These are phyloP conservation scores for Oreochromis mossambicus DNA, from an alignment of 2,797 vertebrate genomes.

Conservation along the genomic window DNA sequence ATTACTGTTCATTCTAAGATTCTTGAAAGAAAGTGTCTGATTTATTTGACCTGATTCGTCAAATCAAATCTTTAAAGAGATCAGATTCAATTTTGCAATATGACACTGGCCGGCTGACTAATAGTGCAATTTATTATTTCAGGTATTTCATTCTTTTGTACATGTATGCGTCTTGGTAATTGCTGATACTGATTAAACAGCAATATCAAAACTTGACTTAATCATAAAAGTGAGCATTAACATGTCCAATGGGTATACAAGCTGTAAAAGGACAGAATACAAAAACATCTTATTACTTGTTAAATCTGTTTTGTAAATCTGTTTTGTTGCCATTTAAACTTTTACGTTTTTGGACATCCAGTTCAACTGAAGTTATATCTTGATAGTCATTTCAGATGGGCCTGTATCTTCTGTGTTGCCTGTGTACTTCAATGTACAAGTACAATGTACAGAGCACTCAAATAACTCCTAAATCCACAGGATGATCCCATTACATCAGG, in stretches of 20 bases:
- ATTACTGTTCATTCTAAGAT: background rate
- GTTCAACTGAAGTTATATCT: background rate
- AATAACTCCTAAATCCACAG: conserved; percentile 73
- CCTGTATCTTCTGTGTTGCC: background rate
- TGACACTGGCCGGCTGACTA: background rate
- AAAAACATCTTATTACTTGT: background rate
- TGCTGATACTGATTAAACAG: background rate
- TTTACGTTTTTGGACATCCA: background rate
- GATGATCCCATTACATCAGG: conserved; percentile 79
- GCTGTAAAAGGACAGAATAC: background rate
- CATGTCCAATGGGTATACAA: background rate
- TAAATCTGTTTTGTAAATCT: background rate
- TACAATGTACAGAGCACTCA: conserved; percentile 26
- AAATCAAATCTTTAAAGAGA: conserved; percentile 12
- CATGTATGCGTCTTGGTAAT: background rate
- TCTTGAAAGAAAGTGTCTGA: background rate
- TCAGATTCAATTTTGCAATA: conserved; percentile 26
- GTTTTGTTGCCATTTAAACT: background rate
- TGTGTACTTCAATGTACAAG: background rate
- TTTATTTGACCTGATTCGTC: background rate
- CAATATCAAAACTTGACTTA: background rate
- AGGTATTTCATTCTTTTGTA: background rate
- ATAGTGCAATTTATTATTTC: background rate
- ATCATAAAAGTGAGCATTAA: background rate
- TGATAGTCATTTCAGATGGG: background rate